Base-by-base conservation (phyloP, 2,113 vertebrate species). In the Arvicanthis niloticus region DNA sequence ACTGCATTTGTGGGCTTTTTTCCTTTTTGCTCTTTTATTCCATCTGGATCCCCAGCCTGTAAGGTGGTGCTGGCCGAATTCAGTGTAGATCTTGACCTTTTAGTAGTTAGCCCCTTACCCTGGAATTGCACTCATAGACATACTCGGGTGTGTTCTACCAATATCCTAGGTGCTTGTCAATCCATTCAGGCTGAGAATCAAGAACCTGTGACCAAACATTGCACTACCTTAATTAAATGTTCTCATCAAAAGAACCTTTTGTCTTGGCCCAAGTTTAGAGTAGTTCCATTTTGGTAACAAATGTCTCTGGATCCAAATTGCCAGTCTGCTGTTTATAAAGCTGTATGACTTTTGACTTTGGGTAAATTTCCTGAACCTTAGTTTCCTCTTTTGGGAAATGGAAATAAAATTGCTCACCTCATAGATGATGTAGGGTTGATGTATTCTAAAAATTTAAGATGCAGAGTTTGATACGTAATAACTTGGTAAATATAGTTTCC, bases 401-500 rank as follows among this genome's bases (percentile, higher is more conserved):
- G 65, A 95, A 51, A 72, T 88, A 75, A 24, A 93, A 85, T 58
- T 89, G 73, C 65, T 88, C 22, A 87, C 12, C 34, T 92, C 37
- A 76, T 15, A 95, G 45, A 5, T 45, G 45, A 45, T 45, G 45
- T 45, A 45, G 68, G 42, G 72, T 94, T 96, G 70, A 96, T 70
- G 62, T 87, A 78, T 68, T 87, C 34, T 87, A 91, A 96, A 96
- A 85, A 40, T 17, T 45, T 93, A 75, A 93, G 87, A 62, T 75
- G 51, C 24, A 58, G 78, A 48, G 21, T 31, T 62, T 96, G 89
- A 60, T 37, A 88, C 73, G 75, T 92, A 91, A 90, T 72, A 40
- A 91, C 68, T 96, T 93, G 78, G 73, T 97, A 93, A 84, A 87
- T 91, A 94, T 90, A 87, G 67, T 95, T 97, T 56, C 70, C 45